These are phyloP conservation scores for Eueremaeus valkanovi DNA, from an alignment of 2,888 invertebrate species.

Conservation along the genomic window DNA sequence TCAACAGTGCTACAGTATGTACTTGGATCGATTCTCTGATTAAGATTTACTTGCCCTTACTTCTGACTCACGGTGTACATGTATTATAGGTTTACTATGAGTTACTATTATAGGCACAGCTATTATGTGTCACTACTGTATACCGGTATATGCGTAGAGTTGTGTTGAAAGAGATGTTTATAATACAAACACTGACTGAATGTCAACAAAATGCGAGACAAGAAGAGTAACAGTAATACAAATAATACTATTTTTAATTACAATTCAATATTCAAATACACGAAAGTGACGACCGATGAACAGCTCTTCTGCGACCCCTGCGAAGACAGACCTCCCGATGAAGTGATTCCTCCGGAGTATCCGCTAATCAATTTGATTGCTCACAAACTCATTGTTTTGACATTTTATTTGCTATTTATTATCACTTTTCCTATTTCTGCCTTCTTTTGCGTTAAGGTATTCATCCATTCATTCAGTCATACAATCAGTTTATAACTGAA, in stretches of 20 bases:
- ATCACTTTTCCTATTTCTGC: slow-evolving; percentile 40
- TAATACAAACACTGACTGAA: too few relatives aligned
- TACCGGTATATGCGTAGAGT: too few relatives aligned
- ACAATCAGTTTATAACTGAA: background rate
- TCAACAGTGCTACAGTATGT: too few relatives aligned
- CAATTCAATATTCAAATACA: slow-evolving; percentile 5
- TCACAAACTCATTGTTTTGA: background rate
- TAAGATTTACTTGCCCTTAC: too few relatives aligned
- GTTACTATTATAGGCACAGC: too few relatives aligned
- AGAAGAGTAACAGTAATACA: too few relatives aligned
- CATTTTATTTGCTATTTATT: background rate
- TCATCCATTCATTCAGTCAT: background rate
- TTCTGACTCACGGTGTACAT: too few relatives aligned
- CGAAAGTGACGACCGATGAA: background rate
- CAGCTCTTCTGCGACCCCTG: background rate
- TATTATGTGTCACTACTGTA: too few relatives aligned
- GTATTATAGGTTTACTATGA: too few relatives aligned
- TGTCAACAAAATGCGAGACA: too few relatives aligned
- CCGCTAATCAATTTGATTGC: background rate
- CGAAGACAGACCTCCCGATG: background rate
- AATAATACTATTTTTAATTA: background rate
- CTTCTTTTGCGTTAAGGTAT: slow-evolving; percentile 41
- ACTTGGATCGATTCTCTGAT: too few relatives aligned
- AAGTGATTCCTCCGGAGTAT: background rate
- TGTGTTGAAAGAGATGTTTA: too few relatives aligned